These are phyloP conservation scores for Lordiphosa collinella DNA, from an alignment of 1,140 invertebrate genomes.

Conservation along the genomic window DNA sequence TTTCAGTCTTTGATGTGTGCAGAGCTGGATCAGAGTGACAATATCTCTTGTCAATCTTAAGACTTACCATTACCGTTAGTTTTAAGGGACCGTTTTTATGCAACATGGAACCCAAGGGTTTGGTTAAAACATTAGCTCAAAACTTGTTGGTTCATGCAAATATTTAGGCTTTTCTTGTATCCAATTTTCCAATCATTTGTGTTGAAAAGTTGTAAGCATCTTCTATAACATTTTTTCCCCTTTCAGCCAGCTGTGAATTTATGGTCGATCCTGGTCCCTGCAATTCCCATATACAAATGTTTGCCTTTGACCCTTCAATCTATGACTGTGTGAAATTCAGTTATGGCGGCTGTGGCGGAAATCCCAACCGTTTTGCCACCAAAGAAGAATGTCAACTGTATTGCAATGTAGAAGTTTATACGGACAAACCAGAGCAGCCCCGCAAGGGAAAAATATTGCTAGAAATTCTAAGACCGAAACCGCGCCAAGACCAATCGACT, in stretches of 20 bases:
- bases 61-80: too few relatives aligned
- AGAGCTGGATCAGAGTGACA: too few relatives aligned
- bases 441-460: not conserved
- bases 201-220: too few relatives aligned
- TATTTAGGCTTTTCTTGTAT: too few relatives aligned
- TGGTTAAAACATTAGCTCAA: too few relatives aligned
- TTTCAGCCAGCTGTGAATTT: conserved; percentile 13
- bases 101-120: too few relatives aligned
- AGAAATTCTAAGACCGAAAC: not conserved
- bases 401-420: conserved; percentile 10
- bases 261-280: conserved; percentile 30
- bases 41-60: too few relatives aligned
- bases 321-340: conserved; percentile 17
- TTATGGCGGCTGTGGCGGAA: conserved; percentile 41
- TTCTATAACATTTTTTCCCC: not conserved
- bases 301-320: conserved; percentile 16
- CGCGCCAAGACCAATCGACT: not conserved
- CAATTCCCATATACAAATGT: conserved; percentile 10
- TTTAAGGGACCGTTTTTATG: too few relatives aligned
- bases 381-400: not conserved
- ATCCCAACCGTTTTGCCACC: conserved; percentile 36
- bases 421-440: not conserved
- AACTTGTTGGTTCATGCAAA: too few relatives aligned
- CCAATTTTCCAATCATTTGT: too few relatives aligned
- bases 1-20: too few relatives aligned